A percentile compares a stretch with the other conserved stretches of the same genome.
phyloP scores from a whole-genome alignment of 2,888 invertebrate species.

The Brenthis ino region DNA sequence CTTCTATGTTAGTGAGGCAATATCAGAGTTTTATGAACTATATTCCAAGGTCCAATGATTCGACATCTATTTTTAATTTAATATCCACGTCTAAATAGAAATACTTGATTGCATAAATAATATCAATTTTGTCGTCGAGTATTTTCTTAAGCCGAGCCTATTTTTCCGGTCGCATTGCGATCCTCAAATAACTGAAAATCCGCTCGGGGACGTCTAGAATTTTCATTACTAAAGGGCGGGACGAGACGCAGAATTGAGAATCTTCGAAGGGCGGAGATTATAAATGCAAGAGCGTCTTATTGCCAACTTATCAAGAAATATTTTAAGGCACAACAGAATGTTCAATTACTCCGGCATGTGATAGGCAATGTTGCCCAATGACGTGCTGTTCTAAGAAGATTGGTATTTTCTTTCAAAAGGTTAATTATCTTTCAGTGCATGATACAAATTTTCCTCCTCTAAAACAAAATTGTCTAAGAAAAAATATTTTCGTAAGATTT shows the following conservation, averaged over 20 bases:
- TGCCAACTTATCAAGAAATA: slow-evolving; percentile 58
- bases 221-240: slow-evolving; percentile 54
- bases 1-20: no score
- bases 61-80: slow-evolving; percentile 17
- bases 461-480: slow-evolving; percentile 11
- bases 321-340: slow-evolving; percentile 61
- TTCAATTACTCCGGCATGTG: slow-evolving; percentile 66
- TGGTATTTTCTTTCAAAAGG: slow-evolving; percentile 51
- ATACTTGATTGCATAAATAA: slow-evolving; percentile 30
- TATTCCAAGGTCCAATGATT: not conserved
- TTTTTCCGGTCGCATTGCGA: slow-evolving; percentile 48
- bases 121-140: slow-evolving; percentile 36
- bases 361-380: slow-evolving; percentile 45
- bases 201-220: slow-evolving; percentile 62
- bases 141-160: slow-evolving; percentile 41
- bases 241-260: slow-evolving; percentile 46
- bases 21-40: no score
- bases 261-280: slow-evolving; percentile 51
- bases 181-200: slow-evolving; percentile 56
- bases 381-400: slow-evolving; percentile 53
- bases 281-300: slow-evolving; percentile 56
- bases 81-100: slow-evolving; percentile 8
- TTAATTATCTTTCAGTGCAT: slow-evolving; percentile 48
- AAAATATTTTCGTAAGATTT: not conserved
- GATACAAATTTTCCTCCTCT: slow-evolving; percentile 43